Base-by-base conservation (phyloP, 2,797 vertebrate species). In the Hyperoplus immaculatus region DNA sequence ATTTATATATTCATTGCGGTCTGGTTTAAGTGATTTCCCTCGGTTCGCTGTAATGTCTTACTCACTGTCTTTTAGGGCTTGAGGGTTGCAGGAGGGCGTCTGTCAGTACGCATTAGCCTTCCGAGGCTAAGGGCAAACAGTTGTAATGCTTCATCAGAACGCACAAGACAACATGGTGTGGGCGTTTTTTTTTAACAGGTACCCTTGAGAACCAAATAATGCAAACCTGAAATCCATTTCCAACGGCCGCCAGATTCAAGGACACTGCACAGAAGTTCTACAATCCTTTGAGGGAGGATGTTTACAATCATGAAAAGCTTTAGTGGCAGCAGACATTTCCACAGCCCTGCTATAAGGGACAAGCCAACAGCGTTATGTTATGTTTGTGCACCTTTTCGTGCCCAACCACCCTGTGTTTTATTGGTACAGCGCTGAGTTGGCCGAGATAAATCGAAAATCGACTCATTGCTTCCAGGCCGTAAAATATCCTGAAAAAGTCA, bases 1-100 rank as follows among this genome's bases (percentile, higher is more conserved):
- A 60, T 79, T 59, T 53, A 49, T 66, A 45, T 61, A 21, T 61
- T 53, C 1, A 53, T 71, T 80, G 64, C 71, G 62, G 46, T 60
- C 14, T 0, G 38, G 29, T 55, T 75, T 70, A 21, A 73, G 70
- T 61, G 8, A 68, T 84, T 76, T 68, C 16, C 50, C 9, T 38
- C 4, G 21, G 66, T 47, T 69, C 36, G 8, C 36, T 42, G 66
- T 29, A 6, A 57, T 45, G 49, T 58, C 79, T 80, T 57, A 55
- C 43, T 81, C 16, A 29, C n/a, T 58, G 67, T 71, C 43, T 45
- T 56, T 43, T 57, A 70, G 65, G 21, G 41, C 53, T 41, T 10
- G 16, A 43, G 50, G 15, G 15, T 29, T n/a, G 63, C 46, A 61
- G 41, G 36, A 49, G 29, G 29, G 29, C 29, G 45, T 65, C n/a